Evolutionary conservation across 1,140 invertebrate genomes (phyloP), one percentile per base, ranked within the genome.

Genomic region (Vanessa atalanta): DNA sequence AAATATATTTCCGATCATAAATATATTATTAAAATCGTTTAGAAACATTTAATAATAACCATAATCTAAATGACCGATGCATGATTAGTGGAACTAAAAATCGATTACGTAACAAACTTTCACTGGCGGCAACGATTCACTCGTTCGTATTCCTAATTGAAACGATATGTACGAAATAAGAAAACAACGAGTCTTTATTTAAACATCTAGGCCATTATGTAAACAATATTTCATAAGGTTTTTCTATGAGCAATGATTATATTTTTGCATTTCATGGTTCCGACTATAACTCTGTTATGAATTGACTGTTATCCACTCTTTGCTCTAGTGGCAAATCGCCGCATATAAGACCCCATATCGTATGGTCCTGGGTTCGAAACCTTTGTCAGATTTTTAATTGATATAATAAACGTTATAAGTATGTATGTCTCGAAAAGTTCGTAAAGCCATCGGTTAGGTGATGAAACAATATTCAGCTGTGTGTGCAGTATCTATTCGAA

Each of bases 51-150:
- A 61, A 63, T 73, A 73, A 73, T 68, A 67, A 68, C 72, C 64
- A 63, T 73, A 68, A 73, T 68, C 47, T 61, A 73, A 68, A 68
- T 68, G 16, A 61, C 67, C 64, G 48, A 77, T 65, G 63, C 75
- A 73, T 84, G 82, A 81, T 84, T 78, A 79, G 70, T 77, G 68
- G n/a, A 53, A 75, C 60, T 75, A 37, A 60, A 48, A 47, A 70
- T 70, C 65, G 15, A 55, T 89, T 87, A 82, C 70, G 67, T 73
- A 87, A 89, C 73, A 8, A 55, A 84, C 88, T 89, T 89, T 89
- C 88, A 82, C 85, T 77, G 37, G 37, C 37, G 6, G 37, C 37
- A 43, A 43, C 37, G 37, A 43, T 43, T 11, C 37, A 43, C 37
- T 43, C 37, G 2, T 43, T 43, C 37, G 9, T 43, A 43, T 43